These are phyloP conservation scores for Lepidocyrtoides sp. DNA, from an alignment of 2,888 invertebrate species.

Conservation along the genomic window DNA sequence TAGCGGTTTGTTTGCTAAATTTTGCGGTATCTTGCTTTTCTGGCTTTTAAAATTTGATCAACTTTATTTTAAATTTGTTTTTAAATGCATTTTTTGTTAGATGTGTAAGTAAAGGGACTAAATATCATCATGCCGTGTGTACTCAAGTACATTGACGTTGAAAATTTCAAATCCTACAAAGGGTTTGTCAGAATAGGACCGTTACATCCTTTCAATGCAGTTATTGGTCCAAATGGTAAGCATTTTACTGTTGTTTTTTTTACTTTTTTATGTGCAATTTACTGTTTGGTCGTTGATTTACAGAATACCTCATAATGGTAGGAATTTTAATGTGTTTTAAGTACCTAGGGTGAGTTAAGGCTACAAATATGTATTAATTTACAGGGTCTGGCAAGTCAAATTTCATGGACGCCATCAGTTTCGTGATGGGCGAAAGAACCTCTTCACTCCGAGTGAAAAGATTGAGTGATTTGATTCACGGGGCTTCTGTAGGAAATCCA, in stretches of 20 bases:
- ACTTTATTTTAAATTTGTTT: not conserved
- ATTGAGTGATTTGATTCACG: constrained; percentile 98
- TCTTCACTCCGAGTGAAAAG: constrained; percentile 97
- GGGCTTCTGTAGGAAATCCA: constrained; percentile 98
- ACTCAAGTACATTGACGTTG: constrained; percentile 97
- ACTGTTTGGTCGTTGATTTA: not conserved
- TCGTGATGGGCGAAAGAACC: constrained; percentile 99
- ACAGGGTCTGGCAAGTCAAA: constrained; percentile 96
- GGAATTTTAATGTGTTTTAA: not conserved
- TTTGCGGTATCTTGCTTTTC: not conserved
- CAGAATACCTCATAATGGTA: not conserved
- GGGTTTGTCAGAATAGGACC: constrained; percentile 98
- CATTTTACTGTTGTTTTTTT: not conserved
- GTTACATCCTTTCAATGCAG: constrained; percentile 98
- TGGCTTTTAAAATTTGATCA: not conserved
- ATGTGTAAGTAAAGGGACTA: no score
- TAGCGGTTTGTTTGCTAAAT: not conserved
- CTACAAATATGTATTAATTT: not conserved
- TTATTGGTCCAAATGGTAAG: constrained; percentile 98
- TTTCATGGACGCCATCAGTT: constrained; percentile 99
- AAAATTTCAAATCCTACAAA: constrained; percentile 99
- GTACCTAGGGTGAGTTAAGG: no score
- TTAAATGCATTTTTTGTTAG: no score
- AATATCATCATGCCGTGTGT: constrained; percentile 71
- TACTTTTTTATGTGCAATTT: not conserved